Base-by-base conservation (phyloP, 1,140 invertebrate species). In the Papilio helenus region DNA sequence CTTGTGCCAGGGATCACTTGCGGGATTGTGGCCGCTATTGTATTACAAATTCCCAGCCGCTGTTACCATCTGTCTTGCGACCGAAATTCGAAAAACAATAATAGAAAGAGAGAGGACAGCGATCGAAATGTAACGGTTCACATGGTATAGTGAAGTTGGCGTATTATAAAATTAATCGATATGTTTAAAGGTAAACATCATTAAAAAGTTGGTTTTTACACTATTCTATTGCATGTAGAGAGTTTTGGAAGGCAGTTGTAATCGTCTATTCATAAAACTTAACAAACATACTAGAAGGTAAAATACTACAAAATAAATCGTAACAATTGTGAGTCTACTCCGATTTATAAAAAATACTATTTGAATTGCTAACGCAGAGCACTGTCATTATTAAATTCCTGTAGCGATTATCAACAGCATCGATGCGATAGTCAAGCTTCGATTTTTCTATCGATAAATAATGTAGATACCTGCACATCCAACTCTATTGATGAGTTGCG, bases 31-130 rank as follows among this genome's bases (percentile, higher is more conserved):
- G 82, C 79, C 81, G 82, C 87, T 85, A 92, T 93, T 92, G 90
- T 94, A 89, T 80, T 86, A 89, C 86, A 85, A 90, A 93, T 94
- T 92, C 91, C 81, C 87, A 84, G 90, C 85, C 91, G 90, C 85
- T 90, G 89, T 89, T 91, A 86, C 87, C 87, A 92, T 93, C 84
- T 86, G 86, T 94, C 91, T 92, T 89, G 80, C 83, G 80, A 85
- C 79, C 86, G 87, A 90, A 91, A 88, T 89, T 88, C 81, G 83
- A 86, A 90, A 91, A 89, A 88, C 79, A 87, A 86, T 88, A 87
- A 89, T 85, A 86, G 83, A 84, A 81, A 80, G 65, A 83, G 76
- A 82, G 76, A 82, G 72, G 83, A 76, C 82, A 68, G 71, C 79
- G 82, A 82, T 85, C 79, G 83, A 85, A 86, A 79, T 74, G 81